These are phyloP conservation scores for Gulo gulo DNA, from an alignment of 2,113 vertebrate genomes.

Conservation along the genomic window DNA sequence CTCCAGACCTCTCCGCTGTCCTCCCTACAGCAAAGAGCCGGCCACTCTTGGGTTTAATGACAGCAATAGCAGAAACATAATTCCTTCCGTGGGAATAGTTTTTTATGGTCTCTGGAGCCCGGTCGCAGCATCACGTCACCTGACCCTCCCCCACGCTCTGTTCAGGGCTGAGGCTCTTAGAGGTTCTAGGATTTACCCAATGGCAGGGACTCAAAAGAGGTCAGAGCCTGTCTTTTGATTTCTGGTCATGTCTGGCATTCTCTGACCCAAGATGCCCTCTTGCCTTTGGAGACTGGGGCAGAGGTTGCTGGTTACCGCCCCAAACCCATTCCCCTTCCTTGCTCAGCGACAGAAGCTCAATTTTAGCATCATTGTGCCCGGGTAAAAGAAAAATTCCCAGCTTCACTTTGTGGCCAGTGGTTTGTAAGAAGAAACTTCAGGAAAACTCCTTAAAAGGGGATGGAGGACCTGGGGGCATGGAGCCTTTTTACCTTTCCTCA, in stretches of 20 bases:
- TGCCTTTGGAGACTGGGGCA: background rate
- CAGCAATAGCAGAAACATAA: background rate
- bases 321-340: background rate
- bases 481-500: background rate
- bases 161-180: background rate
- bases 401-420: background rate
- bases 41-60: background rate
- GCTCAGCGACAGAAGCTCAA: background rate
- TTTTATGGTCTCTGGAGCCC: background rate
- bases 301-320: background rate
- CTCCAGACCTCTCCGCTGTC: background rate
- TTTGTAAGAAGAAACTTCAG: conserved; percentile 22
- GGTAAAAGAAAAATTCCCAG: background rate
- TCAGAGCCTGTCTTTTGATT: background rate
- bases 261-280: background rate
- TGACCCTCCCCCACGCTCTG: background rate
- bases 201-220: background rate
- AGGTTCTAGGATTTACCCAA: background rate
- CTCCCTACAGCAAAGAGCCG: background rate
- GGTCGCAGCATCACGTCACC: background rate
- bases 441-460: background rate
- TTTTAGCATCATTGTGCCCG: background rate
- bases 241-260: background rate
- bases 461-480: too few species aligned
- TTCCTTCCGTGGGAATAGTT: background rate